These are phyloP conservation scores for Thyatira batis DNA, from an alignment of 2,888 invertebrate genomes.

Conservation along the genomic window DNA sequence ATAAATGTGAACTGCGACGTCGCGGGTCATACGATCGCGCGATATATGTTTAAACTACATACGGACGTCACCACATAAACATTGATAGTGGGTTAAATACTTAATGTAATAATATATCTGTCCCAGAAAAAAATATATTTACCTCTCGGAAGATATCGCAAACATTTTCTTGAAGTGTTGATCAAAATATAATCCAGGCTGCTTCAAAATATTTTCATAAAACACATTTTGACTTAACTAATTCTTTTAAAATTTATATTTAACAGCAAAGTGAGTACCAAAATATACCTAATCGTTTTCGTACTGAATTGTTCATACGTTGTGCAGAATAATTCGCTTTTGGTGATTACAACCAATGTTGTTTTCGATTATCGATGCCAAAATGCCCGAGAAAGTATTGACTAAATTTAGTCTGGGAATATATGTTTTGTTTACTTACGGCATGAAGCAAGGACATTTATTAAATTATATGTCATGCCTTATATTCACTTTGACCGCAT, in stretches of 20 bases:
- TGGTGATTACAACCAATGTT: constrained; percentile 32
- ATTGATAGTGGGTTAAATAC: constrained; percentile 20
- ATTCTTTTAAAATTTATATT: neutral
- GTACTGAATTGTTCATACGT: constrained; percentile 2
- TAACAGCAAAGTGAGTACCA: neutral
- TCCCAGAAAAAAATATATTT: constrained; percentile 10
- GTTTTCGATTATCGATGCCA: constrained; percentile 50
- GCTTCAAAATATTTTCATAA: neutral
- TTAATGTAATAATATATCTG: constrained; percentile 19
- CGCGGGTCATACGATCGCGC: constrained; percentile 23
- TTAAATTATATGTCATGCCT: constrained; percentile 3
- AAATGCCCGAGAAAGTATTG: constrained; percentile 51
- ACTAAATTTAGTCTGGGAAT: constrained; percentile 48
- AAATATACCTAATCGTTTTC: neutral
- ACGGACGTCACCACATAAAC: constrained; percentile 23
- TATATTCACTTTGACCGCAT: neutral
- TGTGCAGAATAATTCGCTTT: constrained; percentile 13
- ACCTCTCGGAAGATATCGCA: neutral
- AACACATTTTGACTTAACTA: neutral
- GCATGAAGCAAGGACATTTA: constrained; percentile 35
- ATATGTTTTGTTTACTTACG: constrained; percentile 28
- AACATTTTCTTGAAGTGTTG: neutral
- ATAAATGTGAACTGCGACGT: neutral
- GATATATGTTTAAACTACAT: constrained; percentile 19
- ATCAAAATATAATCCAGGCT: neutral